Conservation (phyloP, 2,113 vertebrate species). For the Ameiurus melas region DNA sequence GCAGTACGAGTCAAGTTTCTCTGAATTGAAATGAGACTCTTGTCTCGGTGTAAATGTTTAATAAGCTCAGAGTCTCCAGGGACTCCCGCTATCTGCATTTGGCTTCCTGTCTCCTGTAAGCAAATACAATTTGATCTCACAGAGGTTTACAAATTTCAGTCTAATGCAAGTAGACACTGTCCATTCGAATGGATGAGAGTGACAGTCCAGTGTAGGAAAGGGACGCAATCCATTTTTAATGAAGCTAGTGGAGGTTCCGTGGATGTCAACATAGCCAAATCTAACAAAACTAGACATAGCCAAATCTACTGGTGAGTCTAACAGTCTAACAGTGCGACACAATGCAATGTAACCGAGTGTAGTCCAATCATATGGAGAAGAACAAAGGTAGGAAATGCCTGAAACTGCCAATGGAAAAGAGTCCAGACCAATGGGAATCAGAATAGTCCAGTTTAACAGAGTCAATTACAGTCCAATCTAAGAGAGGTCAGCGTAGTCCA, state of each 20-base stretch:
- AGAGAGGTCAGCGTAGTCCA: not conserved
- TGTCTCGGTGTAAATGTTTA: slow-evolving; percentile 11
- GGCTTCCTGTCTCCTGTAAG: not conserved
- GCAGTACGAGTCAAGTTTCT: slow-evolving; percentile 5
- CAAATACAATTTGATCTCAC: slow-evolving; percentile 3
- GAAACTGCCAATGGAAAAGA: not conserved
- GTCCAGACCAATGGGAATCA: not conserved
- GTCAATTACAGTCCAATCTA: not conserved
- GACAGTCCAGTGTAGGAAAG: not conserved
- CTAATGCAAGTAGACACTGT: not conserved
- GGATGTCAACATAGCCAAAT: not conserved
- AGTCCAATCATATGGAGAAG: not conserved
- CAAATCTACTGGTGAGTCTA: not conserved
- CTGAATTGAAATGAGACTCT: not conserved
- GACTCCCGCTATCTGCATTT: not conserved
- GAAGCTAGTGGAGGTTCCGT: not conserved
- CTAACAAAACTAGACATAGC: not conserved
- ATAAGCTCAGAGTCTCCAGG: slow-evolving; percentile 4
- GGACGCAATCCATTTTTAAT: not conserved
- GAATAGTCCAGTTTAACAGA: not conserved
- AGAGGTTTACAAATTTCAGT: not conserved
- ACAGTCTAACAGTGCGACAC: not conserved
- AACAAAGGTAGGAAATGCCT: not conserved
- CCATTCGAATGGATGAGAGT: not conserved
- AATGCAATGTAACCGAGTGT: not conserved